Evolutionary conservation across 2,797 vertebrate genomes (phyloP), one percentile per base, ranked within the genome.

Genomic region (Ptychadena robeensis): DNA sequence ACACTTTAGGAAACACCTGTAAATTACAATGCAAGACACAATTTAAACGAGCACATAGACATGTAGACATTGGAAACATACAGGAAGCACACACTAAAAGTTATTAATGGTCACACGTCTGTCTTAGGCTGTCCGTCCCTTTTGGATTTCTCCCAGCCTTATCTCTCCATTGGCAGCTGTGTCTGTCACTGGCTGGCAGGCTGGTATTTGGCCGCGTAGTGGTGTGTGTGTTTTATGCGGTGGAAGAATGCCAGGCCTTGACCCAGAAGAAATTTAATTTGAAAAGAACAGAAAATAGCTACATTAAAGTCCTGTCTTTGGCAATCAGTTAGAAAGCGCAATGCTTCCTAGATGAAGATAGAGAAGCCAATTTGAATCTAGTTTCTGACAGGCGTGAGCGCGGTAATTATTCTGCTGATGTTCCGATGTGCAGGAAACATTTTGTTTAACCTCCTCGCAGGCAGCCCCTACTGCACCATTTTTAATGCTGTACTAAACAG

Each of bases 221-320:
- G 25, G 25, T 61, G 53, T 82, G 76, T 82, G 40, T 70, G 9
- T 82, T 57, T 38, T 40, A 38, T 82, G 22, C 53, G 34, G 25
- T 76, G 32, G 80, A 40, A 82, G 80, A 67, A 44, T 14, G 64
- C 44, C 66, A 80, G 57, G 53, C 70, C 69, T 31, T 82, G 80
- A 72, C 79, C 69, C 69, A 34, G n/a, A 57, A 81, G 31, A 81
- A 71, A 81, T 81, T 30, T 74, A 53, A 74, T 65, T 81, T 73
- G 38, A 73, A 53, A 67, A 66, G 61, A 64, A 44, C 71, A 73
- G 37, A 80, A 80, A 44, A 80, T 15, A 32, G 68, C 68, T 64
- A 44, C 65, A 79, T 69, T 68, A 68, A 79, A 72, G 59, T 61
- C 57, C 38, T 73, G 68, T 80, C 57, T 30, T 64, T 71, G 78